phyloP scores from a whole-genome alignment of 2,888 invertebrate species.

The Scotopteryx bipunctaria region DNA sequence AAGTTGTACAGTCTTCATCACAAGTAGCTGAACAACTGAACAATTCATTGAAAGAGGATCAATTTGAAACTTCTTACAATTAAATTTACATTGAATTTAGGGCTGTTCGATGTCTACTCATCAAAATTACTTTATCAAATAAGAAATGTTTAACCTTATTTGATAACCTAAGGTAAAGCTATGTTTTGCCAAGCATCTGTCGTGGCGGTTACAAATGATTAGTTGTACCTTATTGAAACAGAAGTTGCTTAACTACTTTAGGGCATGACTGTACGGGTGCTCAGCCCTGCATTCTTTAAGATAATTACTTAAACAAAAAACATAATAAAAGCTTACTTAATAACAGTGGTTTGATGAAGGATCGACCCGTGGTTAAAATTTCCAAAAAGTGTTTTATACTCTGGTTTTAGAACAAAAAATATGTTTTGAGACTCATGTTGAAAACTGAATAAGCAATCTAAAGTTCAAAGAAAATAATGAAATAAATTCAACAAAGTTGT shows the following conservation, averaged over 20 bases:
- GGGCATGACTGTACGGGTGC: slow-evolving; percentile 32
- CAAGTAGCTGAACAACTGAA: slow-evolving; percentile 6
- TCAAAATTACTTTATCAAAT: no score
- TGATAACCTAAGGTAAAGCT: no score
- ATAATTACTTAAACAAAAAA: slow-evolving; percentile 64
- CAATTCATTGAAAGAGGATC: no score
- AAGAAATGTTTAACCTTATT: no score
- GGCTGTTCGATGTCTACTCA: no score
- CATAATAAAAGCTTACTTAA: slow-evolving; percentile 52
- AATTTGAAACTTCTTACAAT: no score
- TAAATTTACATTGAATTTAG: no score
- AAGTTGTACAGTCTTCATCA: slow-evolving; percentile 41
- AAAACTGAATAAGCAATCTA: no score
- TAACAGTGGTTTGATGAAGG: slow-evolving; percentile 43
- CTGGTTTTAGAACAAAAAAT: not conserved
- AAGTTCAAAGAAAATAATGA: not conserved
- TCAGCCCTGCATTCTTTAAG: slow-evolving; percentile 52
- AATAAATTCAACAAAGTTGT: not conserved
- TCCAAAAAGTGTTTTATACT: slow-evolving; percentile 1
- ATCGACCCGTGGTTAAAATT: slow-evolving; percentile 20
- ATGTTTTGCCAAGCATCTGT: no score
- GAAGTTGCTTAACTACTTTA: slow-evolving; percentile 7
- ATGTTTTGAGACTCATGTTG: no score
- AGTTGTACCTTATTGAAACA: not conserved
- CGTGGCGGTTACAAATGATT: no score